These are phyloP conservation scores for Eueremaeus valkanovi DNA, from an alignment of 2,888 invertebrate genomes.

Conservation along the genomic window DNA sequence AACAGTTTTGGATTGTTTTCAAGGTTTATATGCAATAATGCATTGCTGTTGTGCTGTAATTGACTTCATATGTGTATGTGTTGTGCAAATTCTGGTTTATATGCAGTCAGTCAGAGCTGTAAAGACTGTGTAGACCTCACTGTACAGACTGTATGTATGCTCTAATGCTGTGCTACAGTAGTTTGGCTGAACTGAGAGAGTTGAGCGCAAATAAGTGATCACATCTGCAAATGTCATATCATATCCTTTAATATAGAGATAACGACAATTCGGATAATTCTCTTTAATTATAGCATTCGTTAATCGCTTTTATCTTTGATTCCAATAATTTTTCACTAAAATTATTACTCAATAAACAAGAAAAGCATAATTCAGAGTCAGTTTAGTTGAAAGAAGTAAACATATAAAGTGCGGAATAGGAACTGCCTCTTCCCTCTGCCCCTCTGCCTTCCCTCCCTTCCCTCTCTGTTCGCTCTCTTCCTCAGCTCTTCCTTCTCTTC, in stretches of 20 bases:
- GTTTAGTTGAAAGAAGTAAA: not conserved
- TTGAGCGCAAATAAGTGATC: not conserved
- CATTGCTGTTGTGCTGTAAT: too few relatives aligned
- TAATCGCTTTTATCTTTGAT: slow-evolving; percentile 16
- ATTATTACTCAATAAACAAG: not conserved
- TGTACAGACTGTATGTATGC: too few relatives aligned
- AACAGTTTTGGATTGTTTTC: not conserved
- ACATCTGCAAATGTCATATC: slow-evolving; percentile 22
- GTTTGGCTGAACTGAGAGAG: not conserved
- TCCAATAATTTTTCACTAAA: slow-evolving; percentile 12
- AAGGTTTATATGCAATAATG: not conserved
- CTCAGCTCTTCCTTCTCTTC: not conserved
- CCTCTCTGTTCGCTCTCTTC: not conserved
- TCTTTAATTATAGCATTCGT: not conserved
- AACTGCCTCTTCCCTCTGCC: not conserved
- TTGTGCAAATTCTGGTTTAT: not conserved
- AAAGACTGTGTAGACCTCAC: too few relatives aligned
- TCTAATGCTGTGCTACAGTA: not conserved
- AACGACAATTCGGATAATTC: too few relatives aligned
- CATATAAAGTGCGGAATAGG: not conserved
- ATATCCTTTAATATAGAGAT: not conserved
- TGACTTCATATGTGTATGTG: too few relatives aligned
- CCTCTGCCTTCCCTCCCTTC: not conserved
- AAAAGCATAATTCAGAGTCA: not conserved
- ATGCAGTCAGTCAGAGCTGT: too few relatives aligned